Conservation (phyloP, 2,113 vertebrate genomes). For the Pterocles gutturalis region DNA sequence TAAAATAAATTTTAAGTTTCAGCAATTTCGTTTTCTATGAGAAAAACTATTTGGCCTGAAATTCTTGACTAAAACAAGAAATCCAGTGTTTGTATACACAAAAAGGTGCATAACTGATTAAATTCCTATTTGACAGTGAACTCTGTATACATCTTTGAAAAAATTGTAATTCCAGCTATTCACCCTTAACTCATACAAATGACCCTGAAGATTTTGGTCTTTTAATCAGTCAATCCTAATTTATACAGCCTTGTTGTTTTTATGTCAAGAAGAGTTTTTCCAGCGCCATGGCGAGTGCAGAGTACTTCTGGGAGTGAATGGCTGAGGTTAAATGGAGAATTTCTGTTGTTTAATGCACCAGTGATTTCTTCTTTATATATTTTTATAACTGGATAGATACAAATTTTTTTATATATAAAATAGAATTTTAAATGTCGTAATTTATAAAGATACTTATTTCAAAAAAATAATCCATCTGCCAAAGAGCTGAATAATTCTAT, state of each 20-base stretch:
- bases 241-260: not conserved
- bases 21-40: not conserved
- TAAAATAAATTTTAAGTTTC: not conserved
- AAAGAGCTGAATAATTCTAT: not conserved
- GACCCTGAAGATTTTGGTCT: not conserved
- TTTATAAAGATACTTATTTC: not conserved
- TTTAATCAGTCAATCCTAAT: not conserved
- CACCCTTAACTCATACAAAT: not conserved
- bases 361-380: not conserved
- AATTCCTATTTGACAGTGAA: not conserved
- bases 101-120: accelerated
- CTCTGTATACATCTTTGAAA: not conserved
- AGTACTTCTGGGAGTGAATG: not conserved
- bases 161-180: not conserved
- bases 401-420: not conserved
- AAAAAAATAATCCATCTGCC: not conserved
- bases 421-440: too few relatives aligned
- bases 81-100: not conserved
- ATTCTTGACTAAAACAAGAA: not conserved
- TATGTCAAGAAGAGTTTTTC: not conserved
- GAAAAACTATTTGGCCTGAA: not conserved
- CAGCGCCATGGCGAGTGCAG: not conserved
- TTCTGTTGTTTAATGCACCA: not conserved
- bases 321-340: not conserved
- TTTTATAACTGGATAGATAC: not conserved